Conservation (phyloP, 2,113 vertebrate species). For the Camelus dromedarius region DNA sequence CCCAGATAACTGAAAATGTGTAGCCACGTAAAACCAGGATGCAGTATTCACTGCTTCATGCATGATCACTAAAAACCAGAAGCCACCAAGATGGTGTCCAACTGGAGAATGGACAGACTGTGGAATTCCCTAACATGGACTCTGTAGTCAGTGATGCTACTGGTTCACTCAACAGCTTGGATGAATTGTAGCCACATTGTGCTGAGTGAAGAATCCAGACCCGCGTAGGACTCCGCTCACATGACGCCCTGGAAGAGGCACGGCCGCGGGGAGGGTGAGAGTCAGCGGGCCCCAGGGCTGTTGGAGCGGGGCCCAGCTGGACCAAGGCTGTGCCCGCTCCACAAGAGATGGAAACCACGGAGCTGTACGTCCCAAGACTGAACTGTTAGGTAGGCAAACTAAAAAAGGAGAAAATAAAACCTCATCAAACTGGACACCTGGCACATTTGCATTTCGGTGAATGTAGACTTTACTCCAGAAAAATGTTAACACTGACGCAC, state of each 20-base stretch:
- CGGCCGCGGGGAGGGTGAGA: neutral
- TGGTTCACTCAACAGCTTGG: neutral
- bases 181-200: too few species aligned
- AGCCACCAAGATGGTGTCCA: neutral
- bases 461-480: too few species aligned
- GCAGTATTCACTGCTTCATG: accelerated
- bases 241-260: neutral
- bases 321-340: neutral
- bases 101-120: neutral
- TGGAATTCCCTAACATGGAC: neutral
- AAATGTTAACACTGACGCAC: accelerated
- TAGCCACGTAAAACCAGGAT: neutral
- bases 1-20: neutral
- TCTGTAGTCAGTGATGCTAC: too few species aligned
- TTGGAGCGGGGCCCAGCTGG: neutral
- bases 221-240: neutral
- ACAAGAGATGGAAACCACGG: neutral
- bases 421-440: neutral
- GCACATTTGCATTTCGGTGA: accelerated
- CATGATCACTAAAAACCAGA: neutral
- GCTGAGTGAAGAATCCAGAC: neutral
- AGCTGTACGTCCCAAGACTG: neutral
- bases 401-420: neutral
- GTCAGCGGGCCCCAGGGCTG: neutral
- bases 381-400: accelerated